Percentiles rank a stretch among this genome's conserved stretches.
These are phyloP conservation scores for Willowsia nigromaculata DNA, from an alignment of 2,888 invertebrate genomes.

Conservation along the genomic window DNA sequence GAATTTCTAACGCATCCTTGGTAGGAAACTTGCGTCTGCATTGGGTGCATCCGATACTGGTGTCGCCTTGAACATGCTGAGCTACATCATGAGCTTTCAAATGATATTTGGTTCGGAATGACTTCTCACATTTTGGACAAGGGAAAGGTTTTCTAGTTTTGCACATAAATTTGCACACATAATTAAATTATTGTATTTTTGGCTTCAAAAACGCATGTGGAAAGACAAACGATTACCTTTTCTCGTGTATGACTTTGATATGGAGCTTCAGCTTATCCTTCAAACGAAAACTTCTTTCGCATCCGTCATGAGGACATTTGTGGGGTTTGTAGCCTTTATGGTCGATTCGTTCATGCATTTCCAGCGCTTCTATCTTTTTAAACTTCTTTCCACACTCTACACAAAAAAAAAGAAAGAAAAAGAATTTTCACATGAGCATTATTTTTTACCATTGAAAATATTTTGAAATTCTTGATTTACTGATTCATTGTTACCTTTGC, in stretches of 20 bases:
- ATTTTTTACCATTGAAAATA: too few species aligned
- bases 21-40: constrained; percentile 71
- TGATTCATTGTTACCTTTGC: constrained; percentile 36
- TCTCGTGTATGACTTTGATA: constrained; percentile 71
- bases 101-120: constrained; percentile 73
- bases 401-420: neutral
- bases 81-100: constrained; percentile 72
- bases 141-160: constrained; percentile 59
- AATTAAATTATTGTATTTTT: neutral
- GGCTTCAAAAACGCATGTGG: neutral
- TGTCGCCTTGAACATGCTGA: constrained; percentile 67
- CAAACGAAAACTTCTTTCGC: constrained; percentile 66
- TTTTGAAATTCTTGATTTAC: neutral
- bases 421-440: neutral
- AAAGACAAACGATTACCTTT: constrained; percentile 20
- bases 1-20: constrained; percentile 64
- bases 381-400: constrained; percentile 69
- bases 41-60: constrained; percentile 66
- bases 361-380: constrained; percentile 58
- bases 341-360: constrained; percentile 65
- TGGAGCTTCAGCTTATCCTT: constrained; percentile 71
- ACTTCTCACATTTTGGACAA: constrained; percentile 72
- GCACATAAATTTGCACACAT: neutral
- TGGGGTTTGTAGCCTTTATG: constrained; percentile 69
- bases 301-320: constrained; percentile 57